Evolutionary conservation across 2,888 invertebrate species (phyloP).

Genomic region (Cerceris rybyensis): DNA sequence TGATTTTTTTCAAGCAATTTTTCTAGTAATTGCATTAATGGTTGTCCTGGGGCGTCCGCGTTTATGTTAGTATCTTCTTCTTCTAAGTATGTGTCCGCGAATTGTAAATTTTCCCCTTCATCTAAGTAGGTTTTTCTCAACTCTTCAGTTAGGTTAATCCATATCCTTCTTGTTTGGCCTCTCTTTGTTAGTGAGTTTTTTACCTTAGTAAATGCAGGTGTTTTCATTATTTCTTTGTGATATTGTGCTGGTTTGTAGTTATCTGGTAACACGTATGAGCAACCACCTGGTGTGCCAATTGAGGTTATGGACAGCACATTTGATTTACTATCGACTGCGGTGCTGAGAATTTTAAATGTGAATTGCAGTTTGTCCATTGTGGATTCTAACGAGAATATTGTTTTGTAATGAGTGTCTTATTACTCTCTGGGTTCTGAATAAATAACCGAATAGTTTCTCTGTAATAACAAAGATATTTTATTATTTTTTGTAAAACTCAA

Average conservation of each 20-base stretch:
- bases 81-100: constrained; percentile 7
- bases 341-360: constrained; percentile 17
- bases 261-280: constrained; percentile 11
- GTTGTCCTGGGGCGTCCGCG: background rate
- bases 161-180: background rate
- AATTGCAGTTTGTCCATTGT: background rate
- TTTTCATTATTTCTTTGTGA: background rate
- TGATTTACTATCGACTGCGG: constrained; percentile 27
- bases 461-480: too few species aligned
- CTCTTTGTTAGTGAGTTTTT: constrained; percentile 6
- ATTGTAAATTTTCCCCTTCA: constrained; percentile 1
- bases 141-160: constrained; percentile 4
- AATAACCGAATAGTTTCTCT: too few species aligned
- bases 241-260: constrained; percentile 3
- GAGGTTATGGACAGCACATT: constrained; percentile 35
- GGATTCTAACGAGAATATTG: background rate
- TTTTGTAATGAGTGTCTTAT: constrained; percentile 1
- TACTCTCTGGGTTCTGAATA: too few species aligned
- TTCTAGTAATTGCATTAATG: constrained; percentile 4
- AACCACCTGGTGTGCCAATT: constrained; percentile 26
- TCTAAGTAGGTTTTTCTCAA: constrained; percentile 6
- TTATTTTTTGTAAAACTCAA: too few species aligned
- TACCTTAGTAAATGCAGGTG: constrained; percentile 1
- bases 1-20: constrained; percentile 11
- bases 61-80: background rate